phyloP scores from a whole-genome alignment of 2,113 vertebrate genomes.

The Grallaria varia region DNA sequence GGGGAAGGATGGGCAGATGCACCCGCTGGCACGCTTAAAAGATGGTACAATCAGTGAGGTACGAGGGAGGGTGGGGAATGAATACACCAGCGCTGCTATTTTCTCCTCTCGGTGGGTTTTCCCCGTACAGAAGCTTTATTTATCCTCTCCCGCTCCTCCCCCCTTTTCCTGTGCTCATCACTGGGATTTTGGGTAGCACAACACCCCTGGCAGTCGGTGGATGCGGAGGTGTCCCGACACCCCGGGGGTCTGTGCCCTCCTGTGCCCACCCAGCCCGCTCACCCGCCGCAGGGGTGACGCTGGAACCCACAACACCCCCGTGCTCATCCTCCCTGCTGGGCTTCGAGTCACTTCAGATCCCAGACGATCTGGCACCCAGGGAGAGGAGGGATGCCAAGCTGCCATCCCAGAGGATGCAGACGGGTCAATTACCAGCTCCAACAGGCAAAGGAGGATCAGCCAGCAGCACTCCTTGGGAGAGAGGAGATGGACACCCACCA shows the following conservation, averaged over 20 bases:
- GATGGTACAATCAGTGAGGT: fast-evolving
- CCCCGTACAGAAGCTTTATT: conserved; percentile 15
- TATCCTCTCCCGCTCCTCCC: background rate
- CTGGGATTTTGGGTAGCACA: background rate
- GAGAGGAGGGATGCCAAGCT: background rate
- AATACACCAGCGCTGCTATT: background rate
- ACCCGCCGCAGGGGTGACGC: fast-evolving
- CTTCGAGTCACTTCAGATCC: background rate
- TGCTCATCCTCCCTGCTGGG: background rate
- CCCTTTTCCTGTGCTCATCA: background rate
- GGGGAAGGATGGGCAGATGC: background rate
- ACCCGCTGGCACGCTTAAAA: background rate
- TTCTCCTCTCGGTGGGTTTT: background rate
- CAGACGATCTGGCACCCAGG: fast-evolving
- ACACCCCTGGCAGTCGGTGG: fast-evolving
- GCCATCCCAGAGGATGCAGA: fast-evolving
- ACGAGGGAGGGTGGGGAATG: background rate
- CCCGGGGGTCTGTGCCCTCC: fast-evolving
- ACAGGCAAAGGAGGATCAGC: background rate
- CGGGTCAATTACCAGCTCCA: background rate
- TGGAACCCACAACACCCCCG: background rate
- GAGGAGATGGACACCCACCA: background rate
- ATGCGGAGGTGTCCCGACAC: background rate
- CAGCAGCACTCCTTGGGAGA: background rate
- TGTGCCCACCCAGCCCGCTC: background rate